Evolutionary conservation across 1,140 invertebrate genomes (phyloP), one percentile per base, ranked within the genome.

Genomic region (Halictus rubicundus): DNA sequence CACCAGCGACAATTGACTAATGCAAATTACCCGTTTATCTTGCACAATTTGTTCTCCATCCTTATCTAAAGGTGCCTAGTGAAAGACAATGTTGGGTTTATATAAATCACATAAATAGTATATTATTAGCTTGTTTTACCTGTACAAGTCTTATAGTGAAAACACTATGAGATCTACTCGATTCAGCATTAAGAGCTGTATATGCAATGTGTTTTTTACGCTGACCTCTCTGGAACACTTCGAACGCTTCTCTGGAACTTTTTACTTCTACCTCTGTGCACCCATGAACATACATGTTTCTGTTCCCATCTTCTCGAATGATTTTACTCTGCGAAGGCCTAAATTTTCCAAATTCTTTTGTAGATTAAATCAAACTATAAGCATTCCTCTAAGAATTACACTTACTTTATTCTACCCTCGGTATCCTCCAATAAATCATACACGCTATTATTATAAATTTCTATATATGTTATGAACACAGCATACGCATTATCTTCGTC

Each of bases 401-500:
- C 85, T 84, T 84, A 94, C 93, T 92, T 94, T 37, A 87, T 64
- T 84, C 90, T 89, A 1, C 90, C 81, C 61, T 95, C 92, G 83
- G 96, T 96, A 69, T 97, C 95, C 88, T 99, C 98, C 4, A 99
- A 93, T 25, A 99, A 94, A 95, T 99, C 99, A 93, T 98, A 99
- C 10, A 99, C 97, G 91, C 95, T 97, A 88, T 99, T 99, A 90
- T 99, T 99, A 92, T 99, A 99, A 88, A 99, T 97, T 93, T 99
- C 99, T 70, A 99, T 95, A 89, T 98, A 99, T 8, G 97, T 98
- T 9, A 99, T 95, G 94, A 99, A 99, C 8, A 99, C 97, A n/a
- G 97, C 95, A 93, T 96, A 98, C 65, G 95, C 94, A 89, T 95
- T 96, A 86, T 98, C 97, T 84, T 97, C 95, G 89, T 97, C 96